These are phyloP conservation scores for Eueremaeus valkanovi DNA, from an alignment of 2,888 invertebrate species.

Conservation along the genomic window DNA sequence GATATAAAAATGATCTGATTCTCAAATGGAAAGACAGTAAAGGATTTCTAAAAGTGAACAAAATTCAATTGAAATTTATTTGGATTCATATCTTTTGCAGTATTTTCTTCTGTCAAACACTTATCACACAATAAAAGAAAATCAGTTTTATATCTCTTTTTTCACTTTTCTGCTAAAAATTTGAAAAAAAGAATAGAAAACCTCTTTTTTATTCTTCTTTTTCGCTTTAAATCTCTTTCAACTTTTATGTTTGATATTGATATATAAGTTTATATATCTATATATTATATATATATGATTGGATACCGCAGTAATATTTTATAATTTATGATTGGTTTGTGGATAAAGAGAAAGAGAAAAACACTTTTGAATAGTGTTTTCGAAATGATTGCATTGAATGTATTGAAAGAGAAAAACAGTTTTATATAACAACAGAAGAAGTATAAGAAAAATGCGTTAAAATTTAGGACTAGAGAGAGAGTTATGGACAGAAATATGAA, in stretches of 20 bases:
- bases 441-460: conserved; percentile 11
- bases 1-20: neutral
- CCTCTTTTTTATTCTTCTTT: neutral
- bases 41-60: neutral
- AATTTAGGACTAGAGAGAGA: neutral
- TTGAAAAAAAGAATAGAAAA: neutral
- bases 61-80: neutral
- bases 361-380: conserved; percentile 3
- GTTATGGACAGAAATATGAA: neutral
- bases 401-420: neutral
- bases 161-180: neutral
- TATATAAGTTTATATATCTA: neutral
- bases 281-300: neutral
- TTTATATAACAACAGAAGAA: neutral
- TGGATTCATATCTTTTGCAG: neutral
- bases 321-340: conserved; percentile 21
- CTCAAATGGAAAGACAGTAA: neutral
- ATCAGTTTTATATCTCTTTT: neutral
- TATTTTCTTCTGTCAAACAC: neutral
- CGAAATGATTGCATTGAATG: conserved; percentile 5
- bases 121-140: neutral
- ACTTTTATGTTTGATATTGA: neutral
- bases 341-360: conserved; percentile 11
- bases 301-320: conserved; percentile 21
- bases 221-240: neutral